phyloP scores from a whole-genome alignment of 2,113 vertebrate species.

The Mystacornis crossleyi region DNA sequence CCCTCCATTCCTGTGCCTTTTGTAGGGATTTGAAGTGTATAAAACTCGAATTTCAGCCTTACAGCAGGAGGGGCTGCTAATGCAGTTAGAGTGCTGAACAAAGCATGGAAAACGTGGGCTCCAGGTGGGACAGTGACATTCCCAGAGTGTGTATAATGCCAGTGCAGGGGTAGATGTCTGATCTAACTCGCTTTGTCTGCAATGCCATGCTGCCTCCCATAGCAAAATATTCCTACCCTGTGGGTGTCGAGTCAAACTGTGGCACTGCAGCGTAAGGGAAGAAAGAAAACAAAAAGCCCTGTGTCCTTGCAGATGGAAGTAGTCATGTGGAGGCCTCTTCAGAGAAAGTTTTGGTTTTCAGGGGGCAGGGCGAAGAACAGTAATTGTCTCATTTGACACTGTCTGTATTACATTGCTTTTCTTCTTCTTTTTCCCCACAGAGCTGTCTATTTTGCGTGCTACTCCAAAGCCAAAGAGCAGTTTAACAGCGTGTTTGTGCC shows the following conservation, averaged over 20 bases:
- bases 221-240: background rate
- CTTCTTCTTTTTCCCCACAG: conserved; percentile 62
- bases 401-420: background rate
- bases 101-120: background rate
- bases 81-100: background rate
- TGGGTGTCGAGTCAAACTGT: background rate
- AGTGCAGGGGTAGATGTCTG: background rate
- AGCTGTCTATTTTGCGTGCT: conserved; percentile 96
- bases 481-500: conserved; percentile 92
- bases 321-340: background rate
- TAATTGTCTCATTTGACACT: background rate
- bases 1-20: background rate
- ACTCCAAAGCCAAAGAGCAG: conserved; percentile 92
- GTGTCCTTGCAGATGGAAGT: background rate
- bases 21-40: background rate
- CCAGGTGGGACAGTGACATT: background rate
- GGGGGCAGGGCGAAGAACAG: background rate
- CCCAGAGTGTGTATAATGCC: background rate
- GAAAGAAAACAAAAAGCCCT: background rate
- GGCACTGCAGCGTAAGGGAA: background rate
- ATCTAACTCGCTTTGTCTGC: background rate
- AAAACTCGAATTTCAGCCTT: background rate
- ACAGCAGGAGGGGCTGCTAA: background rate
- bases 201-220: background rate
- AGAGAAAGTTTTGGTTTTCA: background rate